Evolutionary conservation across 2,888 invertebrate species (phyloP), one percentile per base, ranked within the genome.

Genomic region (Athetis lepigone): DNA sequence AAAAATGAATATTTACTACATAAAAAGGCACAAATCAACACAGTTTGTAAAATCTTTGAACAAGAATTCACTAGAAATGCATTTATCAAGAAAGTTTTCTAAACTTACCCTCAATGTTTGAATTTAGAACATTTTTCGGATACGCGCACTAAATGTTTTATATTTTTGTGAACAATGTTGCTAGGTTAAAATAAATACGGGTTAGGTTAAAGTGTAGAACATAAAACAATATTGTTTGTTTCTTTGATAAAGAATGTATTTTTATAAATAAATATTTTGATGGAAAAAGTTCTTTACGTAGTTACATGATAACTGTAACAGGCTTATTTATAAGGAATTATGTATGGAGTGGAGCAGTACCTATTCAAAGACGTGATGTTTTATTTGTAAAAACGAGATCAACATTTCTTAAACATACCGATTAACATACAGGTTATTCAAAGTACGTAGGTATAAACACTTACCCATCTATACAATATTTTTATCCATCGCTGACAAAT

Each of bases 121-220:
- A 51, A 39, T 69, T 29, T 40, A 0, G 4, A 45, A 40, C 1
- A 19, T 7, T 46, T 43, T 0, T 70, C 50, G 70, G 70, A 70
- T 70, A 70, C 36, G 13, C 49, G 9, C 8, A 29, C 16, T 27
- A 13, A 9, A 1, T 19, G 8, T 21, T 18, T 19, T 57, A 8
- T 18, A 33, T 13, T 16, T 16, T 18, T 2, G 3, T 45, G 9
- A 29, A 1, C 4, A 13, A 0, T n/a, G 33, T 57, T 43, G 33
- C 37, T 47, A 57, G 11, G 27, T 33, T 18, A 13, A 59, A 36
- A 27, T 33, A 16, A 13, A 19, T 11, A n/a, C n/a, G n/a, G n/a
- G n/a, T 45, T 59, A 21, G 4, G 0, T n/a, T 50, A 1, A 19
- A 43, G 3, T n/a, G 7, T 25, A 0, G 6, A 2, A 29, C 0